These are phyloP conservation scores for Micrasema minimum DNA, from an alignment of 1,140 invertebrate species.

Conservation along the genomic window DNA sequence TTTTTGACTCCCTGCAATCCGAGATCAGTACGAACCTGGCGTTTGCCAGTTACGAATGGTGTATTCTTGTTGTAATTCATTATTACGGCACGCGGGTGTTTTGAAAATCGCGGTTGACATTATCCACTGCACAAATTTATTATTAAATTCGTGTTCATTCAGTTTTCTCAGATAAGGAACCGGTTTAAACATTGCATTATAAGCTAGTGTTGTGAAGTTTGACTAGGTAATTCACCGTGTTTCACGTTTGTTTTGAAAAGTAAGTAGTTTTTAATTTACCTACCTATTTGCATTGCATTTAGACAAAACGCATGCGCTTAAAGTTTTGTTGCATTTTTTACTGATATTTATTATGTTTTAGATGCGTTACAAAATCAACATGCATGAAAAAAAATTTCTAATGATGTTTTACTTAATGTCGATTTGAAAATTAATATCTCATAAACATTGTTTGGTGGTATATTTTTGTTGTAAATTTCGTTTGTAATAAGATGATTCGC, in stretches of 20 bases:
- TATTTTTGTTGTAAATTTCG: no score
- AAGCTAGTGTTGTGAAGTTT: constrained; percentile 24
- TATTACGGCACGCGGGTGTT: constrained; percentile 21
- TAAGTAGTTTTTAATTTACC: constrained; percentile 6
- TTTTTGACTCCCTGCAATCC: constrained; percentile 24
- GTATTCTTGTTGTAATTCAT: constrained; percentile 13
- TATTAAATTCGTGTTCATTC: constrained; percentile 12
- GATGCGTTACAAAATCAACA: no score
- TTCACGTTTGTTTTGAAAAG: constrained; percentile 27
- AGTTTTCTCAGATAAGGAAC: constrained; percentile 21
- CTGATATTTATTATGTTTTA: no score
- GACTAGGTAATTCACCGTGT: constrained; percentile 6
- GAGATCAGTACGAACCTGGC: constrained; percentile 23
- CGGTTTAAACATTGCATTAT: constrained; percentile 16
- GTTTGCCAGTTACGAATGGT: constrained; percentile 30
- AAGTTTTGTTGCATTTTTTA: no score
- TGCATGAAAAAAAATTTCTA: no score
- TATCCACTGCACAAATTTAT: background rate
- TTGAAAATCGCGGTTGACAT: constrained; percentile 23
- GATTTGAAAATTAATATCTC: no score
- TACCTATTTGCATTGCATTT: no score
- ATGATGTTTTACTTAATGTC: no score
- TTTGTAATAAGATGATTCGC: no score
- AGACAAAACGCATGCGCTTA: no score
- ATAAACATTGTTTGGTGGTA: no score